Evolutionary conservation across 1,140 invertebrate genomes (phyloP).

Genomic region (Mactra quadrangularis): DNA sequence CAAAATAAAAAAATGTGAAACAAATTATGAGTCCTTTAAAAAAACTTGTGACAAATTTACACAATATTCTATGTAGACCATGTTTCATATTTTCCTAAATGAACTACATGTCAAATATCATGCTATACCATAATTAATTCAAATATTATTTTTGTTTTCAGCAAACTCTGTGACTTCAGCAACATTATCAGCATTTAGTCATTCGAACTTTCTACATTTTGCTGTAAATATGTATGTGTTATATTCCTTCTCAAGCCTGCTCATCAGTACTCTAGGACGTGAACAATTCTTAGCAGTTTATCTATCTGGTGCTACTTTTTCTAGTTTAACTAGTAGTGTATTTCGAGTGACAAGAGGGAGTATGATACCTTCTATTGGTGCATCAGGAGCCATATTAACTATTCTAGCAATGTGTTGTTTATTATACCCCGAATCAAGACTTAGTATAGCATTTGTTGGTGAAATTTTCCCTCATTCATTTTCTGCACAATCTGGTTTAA

Average conservation of each 20-base stretch:
- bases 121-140: no score
- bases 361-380: slow-evolving; percentile 44
- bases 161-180: slow-evolving; percentile 91
- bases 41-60: no score
- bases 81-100: no score
- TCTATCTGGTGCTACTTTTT: slow-evolving; percentile 86
- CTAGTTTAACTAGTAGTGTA: slow-evolving; percentile 84
- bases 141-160: slow-evolving; percentile 51
- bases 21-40: no score
- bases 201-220: slow-evolving; percentile 93
- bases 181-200: slow-evolving; percentile 96
- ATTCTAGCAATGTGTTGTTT: slow-evolving; percentile 94
- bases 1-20: no score
- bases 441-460: slow-evolving; percentile 94
- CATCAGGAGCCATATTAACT: slow-evolving; percentile 96
- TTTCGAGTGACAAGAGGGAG: neutral
- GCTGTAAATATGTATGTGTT: slow-evolving; percentile 98
- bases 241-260: slow-evolving; percentile 89
- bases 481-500: slow-evolving; percentile 92
- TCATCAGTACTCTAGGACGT: slow-evolving; percentile 91
- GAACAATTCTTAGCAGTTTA: slow-evolving; percentile 97
- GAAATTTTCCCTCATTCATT: slow-evolving; percentile 91
- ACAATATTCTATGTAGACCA: no score
- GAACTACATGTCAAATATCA: no score
- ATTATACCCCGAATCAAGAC: slow-evolving; percentile 91